Base-by-base conservation (phyloP, 2,888 invertebrate species). In the Heliconius erato region DNA sequence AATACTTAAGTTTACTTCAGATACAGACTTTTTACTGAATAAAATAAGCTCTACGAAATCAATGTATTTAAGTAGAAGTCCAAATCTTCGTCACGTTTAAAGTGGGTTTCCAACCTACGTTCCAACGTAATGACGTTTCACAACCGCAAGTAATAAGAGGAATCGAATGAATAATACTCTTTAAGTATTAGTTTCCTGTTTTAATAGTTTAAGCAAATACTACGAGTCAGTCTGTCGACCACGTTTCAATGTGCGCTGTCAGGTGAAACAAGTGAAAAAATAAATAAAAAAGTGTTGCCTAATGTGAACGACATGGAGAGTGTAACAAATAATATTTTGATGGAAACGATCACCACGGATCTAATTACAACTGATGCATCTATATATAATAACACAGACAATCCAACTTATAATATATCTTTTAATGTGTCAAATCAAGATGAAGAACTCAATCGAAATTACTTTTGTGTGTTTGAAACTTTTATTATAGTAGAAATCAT, bases 401-500 rank as follows among this genome's bases (percentile, higher is more conserved):
- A 67, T 71, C 11, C 49, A 59, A 28, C 67, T 72, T 68, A 28
- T 35, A 82, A 83, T 78, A 32, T 74, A 72, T 78, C 74, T 79
- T 44, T 74, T 28, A 26, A 65, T 26, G 23, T 44, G 49, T 74
- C 68, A 68, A 79, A 40, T 83, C 80, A 85, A 80, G 84, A 85
- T 82, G 85, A 84, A 74, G 82, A 86, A 72, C 71, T 40, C 40
- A 40, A 40, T 40, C 40, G 71, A 63, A 78, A 83, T 49, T 79
- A 79, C 68, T 84, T 82, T 54, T 78, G 86, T 63, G 87, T 91
- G 80, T 93, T 92, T 84, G 88, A 91, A 87, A 90, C 88, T 35
- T 94, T 95, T 86, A 91, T 92, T 83, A 88, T 93, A 83, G 87
- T 91, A 80, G 94, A 94, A 91, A 92, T 94, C 79, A 86, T 94